Evolutionary conservation across 2,797 vertebrate species (phyloP), one percentile per base, ranked within the genome.

Genomic region (Myotis pilosus): DNA sequence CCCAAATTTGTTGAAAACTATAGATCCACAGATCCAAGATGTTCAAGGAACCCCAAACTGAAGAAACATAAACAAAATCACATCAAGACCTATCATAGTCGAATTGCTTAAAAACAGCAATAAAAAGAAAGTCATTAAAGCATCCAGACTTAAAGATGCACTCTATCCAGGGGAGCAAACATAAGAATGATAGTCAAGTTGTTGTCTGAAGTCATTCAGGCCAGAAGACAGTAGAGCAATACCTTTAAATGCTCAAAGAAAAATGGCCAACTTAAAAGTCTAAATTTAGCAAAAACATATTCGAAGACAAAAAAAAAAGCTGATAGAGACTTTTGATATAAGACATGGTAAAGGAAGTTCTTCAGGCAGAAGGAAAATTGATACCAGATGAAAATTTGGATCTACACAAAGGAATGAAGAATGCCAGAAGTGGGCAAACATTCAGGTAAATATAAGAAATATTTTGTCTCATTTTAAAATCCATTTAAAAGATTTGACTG

Each of bases 341-440:
- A 91, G 57, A 93, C 62, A 83, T 60, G 7, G 74, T 87, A 89
- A 94, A 84, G 49, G 25, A 87, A 84, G 41, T 81, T 81, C 30
- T 87, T 87, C 16, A 62, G 38, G 49, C 38, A 92, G 76, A 84
- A 38, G 47, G 7, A 76, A 87, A 95, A 93, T 74, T 23, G 23
- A 82, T 49, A 36, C n/a, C 71, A 94, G 75, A 76, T 87, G 72
- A 86, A 89, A 87, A 93, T 76, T 7, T 69, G 19, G 33, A 87
- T 81, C 60, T 84, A 76, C 3, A 72, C 9, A 72, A 95, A 93
- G 41, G 25, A 87, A 80, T 41, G n/a, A 89, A 78, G 38, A 72
- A 83, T 62, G 64, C 20, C 51, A 91, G 64, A 78, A 68, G 66
- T 80, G 33, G 25, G 64, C 23, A 95, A 84, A 80, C 38, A 62